Base-by-base conservation (phyloP, 1,140 invertebrate genomes). In the Eumeta japonica region DNA sequence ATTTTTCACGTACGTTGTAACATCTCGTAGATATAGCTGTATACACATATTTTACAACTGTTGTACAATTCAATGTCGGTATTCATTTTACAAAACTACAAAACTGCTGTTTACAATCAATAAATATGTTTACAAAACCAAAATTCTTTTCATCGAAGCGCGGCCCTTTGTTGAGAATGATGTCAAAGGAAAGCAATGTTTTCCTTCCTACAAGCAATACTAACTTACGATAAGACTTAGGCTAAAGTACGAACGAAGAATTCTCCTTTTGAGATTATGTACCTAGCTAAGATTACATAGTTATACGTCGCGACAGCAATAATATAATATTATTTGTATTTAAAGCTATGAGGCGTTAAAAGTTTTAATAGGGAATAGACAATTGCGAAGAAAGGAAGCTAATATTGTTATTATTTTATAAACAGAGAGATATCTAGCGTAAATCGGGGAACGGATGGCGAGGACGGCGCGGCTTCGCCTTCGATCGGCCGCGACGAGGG, bases 311-410 rank as follows among this genome's bases (percentile, higher is more conserved):
- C 66, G 52, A 71, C 66, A 73, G 68, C 66, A 73, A 73, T 73
- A 73, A 29, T 29, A 73, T 37, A 68, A 70, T 73, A 70, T n/a
- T n/a, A n/a, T 70, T 70, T 72, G 67, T 72, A 73, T 70, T 66
- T 66, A 68, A 61, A 67, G 68, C 68, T 73, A 73, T 63, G 62
- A 64, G 66, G 27, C 65, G 62, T 65, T 71, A 68, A 67, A 71
- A 71, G 65, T 68, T 73, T 68, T 68, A 65, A 70, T 68, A 68
- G 61, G 57, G 52, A 15, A 3, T 72, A 70, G 65, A 55, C 50
- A 62, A 58, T 68, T 66, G 63, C 70, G 63, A 66, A 67, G 68
- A 73, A 63, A n/a, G 55, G 64, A 55, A 59, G 55, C 62, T 64
- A 68, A 64, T 52, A 51, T 70, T 70, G 65, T 72, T 73, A 62